Conservation (phyloP, 2,797 vertebrate species). For the Sebastes iracundus region DNA sequence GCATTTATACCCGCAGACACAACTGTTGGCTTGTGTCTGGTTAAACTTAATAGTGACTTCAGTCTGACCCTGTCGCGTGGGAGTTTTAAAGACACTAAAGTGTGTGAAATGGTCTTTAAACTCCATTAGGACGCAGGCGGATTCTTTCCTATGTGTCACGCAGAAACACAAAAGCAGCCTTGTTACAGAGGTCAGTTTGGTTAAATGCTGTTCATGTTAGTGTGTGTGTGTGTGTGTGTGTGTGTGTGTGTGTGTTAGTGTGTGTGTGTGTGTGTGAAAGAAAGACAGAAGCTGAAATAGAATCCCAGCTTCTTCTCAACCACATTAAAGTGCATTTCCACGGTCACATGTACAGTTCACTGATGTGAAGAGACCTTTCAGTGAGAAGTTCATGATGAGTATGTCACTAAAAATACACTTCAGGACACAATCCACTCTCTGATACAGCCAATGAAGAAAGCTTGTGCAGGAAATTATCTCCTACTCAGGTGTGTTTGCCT, state of each 20-base stretch:
- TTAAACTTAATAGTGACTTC: constrained; percentile 42
- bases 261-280: not conserved
- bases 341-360: constrained; percentile 10
- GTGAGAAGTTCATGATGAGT: not conserved
- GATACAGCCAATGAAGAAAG: not conserved
- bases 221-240: not conserved
- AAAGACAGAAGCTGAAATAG: constrained; percentile 6
- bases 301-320: not conserved
- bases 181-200: constrained; percentile 23
- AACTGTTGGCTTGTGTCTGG: not conserved
- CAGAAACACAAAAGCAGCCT: constrained; percentile 56
- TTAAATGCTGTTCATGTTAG: not conserved
- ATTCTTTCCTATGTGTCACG: constrained; percentile 38
- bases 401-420: not conserved
- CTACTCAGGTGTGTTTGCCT: not conserved
- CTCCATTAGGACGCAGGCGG: constrained; percentile 32
- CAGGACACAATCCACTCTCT: not conserved
- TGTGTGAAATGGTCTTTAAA: constrained; percentile 51
- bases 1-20: not conserved
- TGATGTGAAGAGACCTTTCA: not conserved
- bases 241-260: not conserved
- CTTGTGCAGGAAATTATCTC: not conserved
- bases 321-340: constrained; percentile 17
- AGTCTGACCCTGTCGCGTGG: constrained; percentile 46
- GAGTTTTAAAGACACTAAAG: constrained; percentile 32